phyloP scores from a whole-genome alignment of 2,113 vertebrate species.

The Vicugna pacos region DNA sequence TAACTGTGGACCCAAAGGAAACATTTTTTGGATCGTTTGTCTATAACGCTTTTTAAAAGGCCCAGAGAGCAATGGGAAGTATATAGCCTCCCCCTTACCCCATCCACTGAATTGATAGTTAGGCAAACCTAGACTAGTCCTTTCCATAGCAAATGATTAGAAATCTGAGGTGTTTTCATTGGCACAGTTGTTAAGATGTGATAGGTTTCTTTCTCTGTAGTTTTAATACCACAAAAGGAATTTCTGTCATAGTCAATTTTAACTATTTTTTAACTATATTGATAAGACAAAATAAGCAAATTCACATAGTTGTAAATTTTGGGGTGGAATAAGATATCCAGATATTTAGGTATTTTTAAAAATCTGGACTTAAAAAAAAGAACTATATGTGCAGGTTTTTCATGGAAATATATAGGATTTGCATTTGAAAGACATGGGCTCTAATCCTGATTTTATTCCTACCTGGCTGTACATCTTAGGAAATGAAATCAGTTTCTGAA shows the following conservation, averaged over 20 bases:
- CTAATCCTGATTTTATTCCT: not conserved
- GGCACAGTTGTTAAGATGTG: not conserved
- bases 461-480: not conserved
- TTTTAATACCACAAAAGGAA: not conserved
- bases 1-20: conserved; percentile 58
- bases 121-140: not conserved
- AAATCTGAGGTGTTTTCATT: not conserved
- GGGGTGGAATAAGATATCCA: not conserved
- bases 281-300: conserved; percentile 42
- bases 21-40: conserved; percentile 34
- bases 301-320: not conserved
- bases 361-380: not conserved
- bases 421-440: not conserved
- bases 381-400: not conserved
- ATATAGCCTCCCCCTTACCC: not conserved
- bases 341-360: not conserved
- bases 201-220: not conserved
- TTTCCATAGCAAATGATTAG: not conserved
- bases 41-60: conserved; percentile 64
- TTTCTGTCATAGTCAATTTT: not conserved
- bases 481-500: not conserved
- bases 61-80: not conserved
- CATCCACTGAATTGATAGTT: not conserved
- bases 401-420: not conserved
- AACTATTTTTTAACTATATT: not conserved